These are phyloP conservation scores for Rhopalosiphum padi DNA, from an alignment of 1,140 invertebrate genomes.

Conservation along the genomic window DNA sequence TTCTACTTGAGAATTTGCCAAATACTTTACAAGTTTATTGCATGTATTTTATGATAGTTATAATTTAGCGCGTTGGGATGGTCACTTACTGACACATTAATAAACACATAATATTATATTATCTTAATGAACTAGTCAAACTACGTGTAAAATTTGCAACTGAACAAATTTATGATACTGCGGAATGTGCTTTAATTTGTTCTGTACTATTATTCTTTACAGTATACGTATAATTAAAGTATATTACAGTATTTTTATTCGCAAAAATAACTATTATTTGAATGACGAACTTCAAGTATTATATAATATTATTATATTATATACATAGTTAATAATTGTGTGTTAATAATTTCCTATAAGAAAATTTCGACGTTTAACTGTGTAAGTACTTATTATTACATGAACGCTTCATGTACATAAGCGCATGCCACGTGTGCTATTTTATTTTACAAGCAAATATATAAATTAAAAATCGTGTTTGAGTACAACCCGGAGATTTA, in stretches of 20 bases:
- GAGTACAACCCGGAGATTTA: neutral
- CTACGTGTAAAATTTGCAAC: neutral
- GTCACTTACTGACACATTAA: neutral
- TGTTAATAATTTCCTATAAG: no score
- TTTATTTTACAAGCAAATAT: neutral
- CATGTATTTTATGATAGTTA: neutral
- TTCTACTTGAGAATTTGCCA: neutral
- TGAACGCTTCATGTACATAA: neutral
- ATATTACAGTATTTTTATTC: neutral
- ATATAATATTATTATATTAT: no score
- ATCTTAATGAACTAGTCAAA: neutral
- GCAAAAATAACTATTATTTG: neutral
- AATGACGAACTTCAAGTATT: neutral
- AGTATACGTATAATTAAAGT: no score
- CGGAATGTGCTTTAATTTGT: neutral
- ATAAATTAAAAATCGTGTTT: neutral
- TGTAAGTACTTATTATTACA: neutral
- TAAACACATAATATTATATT: neutral
- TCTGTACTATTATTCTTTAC: no score
- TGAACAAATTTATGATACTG: no score
- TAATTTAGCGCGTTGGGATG: neutral
- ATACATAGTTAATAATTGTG: neutral
- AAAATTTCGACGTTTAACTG: neutral
- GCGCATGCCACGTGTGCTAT: neutral
- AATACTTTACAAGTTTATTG: neutral